Base-by-base conservation (phyloP, 2,797 vertebrate species). In the Apodemus agrarius region DNA sequence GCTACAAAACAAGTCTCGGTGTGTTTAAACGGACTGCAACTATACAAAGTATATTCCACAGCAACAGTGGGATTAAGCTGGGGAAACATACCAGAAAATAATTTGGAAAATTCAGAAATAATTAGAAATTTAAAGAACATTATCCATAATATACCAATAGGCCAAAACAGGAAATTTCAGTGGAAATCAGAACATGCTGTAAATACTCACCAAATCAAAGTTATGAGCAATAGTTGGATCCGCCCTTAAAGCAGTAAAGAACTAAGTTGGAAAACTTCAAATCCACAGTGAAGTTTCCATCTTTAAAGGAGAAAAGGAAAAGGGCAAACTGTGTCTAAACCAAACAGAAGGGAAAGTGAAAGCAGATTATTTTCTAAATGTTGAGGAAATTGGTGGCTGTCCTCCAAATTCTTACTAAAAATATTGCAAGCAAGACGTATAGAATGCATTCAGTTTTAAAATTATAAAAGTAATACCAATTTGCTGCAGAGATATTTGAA, bases 281-380 rank as follows among this genome's bases (percentile, higher is more conserved):
- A 52, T 65, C 52, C 83, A 57, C 34, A 89, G 54, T 31, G 67
- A 80, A 75, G 3, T 12, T 92, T 94, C 78, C 17, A 89, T n/a
- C 31, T 93, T 95, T 67, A 83, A 94, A 93, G 16, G 26, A 80
- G 17, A 86, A 88, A 76, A 69, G 54, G 29, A 91, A 26, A 93
- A 76, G 49, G 31, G 0, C n/a, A 86, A 89, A 79, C 1, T 49
- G 80, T 82, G 54, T 8, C 24, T 54, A 93, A 83, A 76, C 13
- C 29, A 91, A 95, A 13, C 34, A 95, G 67, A 87, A 86, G 8
- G 26, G 79, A 93, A 24, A 84, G 80, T n/a, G 16, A 78, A 88
- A 65, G 74, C 22, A 78, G 24, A 69, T 65, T 37, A 63, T 90
- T 92, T 22, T 91, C 80, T 78, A 88, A 96, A 81, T 83, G 6